Conservation (phyloP, 1,140 invertebrate species). For the Halictus rubicundus region DNA sequence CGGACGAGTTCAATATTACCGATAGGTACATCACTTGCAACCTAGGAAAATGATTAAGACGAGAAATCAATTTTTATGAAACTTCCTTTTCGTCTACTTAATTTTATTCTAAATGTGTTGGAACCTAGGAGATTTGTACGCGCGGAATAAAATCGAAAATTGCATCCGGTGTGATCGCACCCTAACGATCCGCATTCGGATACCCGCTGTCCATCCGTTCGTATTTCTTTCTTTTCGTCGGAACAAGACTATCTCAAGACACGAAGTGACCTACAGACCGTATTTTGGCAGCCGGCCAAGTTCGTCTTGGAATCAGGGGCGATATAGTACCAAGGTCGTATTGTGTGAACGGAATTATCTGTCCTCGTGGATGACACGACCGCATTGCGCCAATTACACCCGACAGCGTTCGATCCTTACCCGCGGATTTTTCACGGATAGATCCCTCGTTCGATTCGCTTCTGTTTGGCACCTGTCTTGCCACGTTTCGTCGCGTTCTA, state of each 20-base stretch:
- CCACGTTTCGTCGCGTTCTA: no score
- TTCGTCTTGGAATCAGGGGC: constrained; percentile 76
- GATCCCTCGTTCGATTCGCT: not conserved
- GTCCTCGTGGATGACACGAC: constrained; percentile 74
- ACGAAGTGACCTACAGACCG: constrained; percentile 72
- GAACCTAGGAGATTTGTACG: no score
- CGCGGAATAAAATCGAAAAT: no score
- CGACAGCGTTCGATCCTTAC: constrained; percentile 56
- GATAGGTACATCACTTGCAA: no score
- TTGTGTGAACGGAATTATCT: constrained; percentile 75
- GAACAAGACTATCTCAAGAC: constrained; percentile 66
- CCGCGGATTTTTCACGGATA: constrained; percentile 1
- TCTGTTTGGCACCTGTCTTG: not conserved
- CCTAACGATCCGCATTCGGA: not conserved
- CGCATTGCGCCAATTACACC: constrained; percentile 74
- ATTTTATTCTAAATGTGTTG: no score
- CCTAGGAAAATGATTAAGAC: no score
- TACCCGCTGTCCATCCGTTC: not conserved
- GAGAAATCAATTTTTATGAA: no score
- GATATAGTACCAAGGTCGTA: constrained; percentile 75
- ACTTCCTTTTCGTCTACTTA: no score
- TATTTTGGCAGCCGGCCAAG: constrained; percentile 75
- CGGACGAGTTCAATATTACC: no score
- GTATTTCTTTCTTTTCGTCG: constrained; percentile 43
- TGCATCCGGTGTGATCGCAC: no score